Base-by-base conservation (phyloP, 35 echinoderm and acorn worm genomes). In the Holothuria glaberrima region DNA sequence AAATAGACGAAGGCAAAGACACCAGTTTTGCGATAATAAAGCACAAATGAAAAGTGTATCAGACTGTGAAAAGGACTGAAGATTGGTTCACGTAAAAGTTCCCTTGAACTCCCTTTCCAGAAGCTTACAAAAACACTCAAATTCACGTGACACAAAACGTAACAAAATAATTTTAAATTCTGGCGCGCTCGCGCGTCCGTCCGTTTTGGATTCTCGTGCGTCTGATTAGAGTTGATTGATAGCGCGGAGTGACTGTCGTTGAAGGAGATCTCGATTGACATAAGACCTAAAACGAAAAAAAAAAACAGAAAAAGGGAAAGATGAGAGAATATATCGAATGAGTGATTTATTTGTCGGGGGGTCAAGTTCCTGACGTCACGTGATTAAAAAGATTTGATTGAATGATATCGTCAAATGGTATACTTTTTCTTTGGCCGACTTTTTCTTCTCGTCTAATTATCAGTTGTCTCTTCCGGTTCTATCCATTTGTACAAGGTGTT, bases 301-400 rank as follows among this genome's bases (percentile, higher is more conserved):
- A 82, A 29, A 30, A 61, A 84, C 9, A 48, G 31, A 64, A 84
- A 16, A 84, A 61, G 57, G 24, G 12, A 13, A 63, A 84, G 57
- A 35, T 34, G 80, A 33, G 34, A 38, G 30, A 30, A 45, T 35
- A 63, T 21, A 48, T 36, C 21, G 80, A 84, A 84, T 82, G 80
- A 36, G 44, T 81, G 76, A 84, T 84, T 84, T 84, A 61, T 84
- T 63, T 63, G 27, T 84, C 27, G 57, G 19, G 30, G 58, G 80
- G 57, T 61, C 80, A 63, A 62, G 52, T 31, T 33, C 30, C 58
- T 63, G 80, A 84, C 80, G 80, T 84, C 80, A 84, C 59, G 29
- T 28, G 10, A 9, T 29, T 29, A 69, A 33, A 69, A 29, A 4
- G 9, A 12, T 33, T 69, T 69, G 66, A 69, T 69, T 69, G 13